Evolutionary conservation across 2,113 vertebrate genomes (phyloP).

Genomic region (Crocuta crocuta): DNA sequence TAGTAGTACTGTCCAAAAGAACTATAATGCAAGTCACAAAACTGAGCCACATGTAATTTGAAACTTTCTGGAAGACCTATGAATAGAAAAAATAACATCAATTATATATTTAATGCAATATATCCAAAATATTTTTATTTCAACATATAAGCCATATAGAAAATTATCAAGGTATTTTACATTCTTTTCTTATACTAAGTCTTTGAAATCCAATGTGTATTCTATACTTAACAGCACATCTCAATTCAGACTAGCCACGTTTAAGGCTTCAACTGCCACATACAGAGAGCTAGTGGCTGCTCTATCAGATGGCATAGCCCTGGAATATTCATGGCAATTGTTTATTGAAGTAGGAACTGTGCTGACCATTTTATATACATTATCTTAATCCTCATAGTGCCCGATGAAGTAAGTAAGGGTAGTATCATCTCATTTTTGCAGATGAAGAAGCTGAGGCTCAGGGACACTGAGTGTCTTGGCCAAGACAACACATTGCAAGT

Average conservation of each 20-base stretch:
- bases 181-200: neutral
- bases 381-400: neutral
- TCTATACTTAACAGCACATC: neutral
- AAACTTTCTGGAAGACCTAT: neutral
- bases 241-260: neutral
- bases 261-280: neutral
- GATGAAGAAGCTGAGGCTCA: neutral
- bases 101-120: neutral
- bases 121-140: neutral
- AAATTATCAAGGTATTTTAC: neutral
- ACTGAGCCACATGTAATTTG: neutral
- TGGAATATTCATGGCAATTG: neutral
- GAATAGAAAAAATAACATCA: neutral
- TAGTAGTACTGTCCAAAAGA: neutral
- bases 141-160: neutral
- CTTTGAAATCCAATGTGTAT: neutral
- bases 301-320: neutral
- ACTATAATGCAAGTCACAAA: neutral
- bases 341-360: neutral
- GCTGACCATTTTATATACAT: neutral
- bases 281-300: neutral
- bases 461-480: neutral
- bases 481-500: neutral
- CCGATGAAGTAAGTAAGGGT: neutral
- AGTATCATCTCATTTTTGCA: neutral